Percentiles rank a stretch among this genome's conserved stretches.
phyloP scores from a whole-genome alignment of 2,888 invertebrate species.

The Conistra vaccinii region DNA sequence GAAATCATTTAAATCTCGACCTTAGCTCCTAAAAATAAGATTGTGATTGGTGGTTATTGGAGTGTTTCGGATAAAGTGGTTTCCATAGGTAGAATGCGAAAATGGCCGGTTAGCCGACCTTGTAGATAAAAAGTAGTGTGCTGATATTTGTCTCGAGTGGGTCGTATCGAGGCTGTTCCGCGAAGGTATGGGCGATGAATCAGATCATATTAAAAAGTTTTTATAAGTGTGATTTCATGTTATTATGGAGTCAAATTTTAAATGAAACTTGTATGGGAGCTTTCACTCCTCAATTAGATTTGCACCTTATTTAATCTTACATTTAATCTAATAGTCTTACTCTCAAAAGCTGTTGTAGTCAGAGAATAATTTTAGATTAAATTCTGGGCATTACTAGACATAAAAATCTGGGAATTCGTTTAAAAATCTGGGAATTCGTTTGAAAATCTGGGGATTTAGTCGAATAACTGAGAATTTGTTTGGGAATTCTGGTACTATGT shows the following conservation, averaged over 20 bases:
- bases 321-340: too few relatives aligned
- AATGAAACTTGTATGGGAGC: not conserved
- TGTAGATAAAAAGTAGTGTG: constrained; percentile 62
- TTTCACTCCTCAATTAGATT: not conserved
- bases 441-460: not conserved
- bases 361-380: not conserved
- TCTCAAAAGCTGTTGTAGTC: not conserved
- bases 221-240: constrained; percentile 4
- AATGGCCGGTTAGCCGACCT: constrained; percentile 57
- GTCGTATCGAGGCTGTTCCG: constrained; percentile 63
- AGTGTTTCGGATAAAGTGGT: constrained; percentile 14
- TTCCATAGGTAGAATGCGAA: constrained; percentile 56
- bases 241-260: not conserved
- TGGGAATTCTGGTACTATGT: too few relatives aligned
- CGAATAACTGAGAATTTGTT: not conserved
- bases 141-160: constrained; percentile 58
- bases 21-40: not conserved
- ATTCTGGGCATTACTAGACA: not conserved
- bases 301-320: too few relatives aligned
- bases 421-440: not conserved
- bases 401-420: too few relatives aligned
- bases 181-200: constrained; percentile 57
- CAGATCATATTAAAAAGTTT: constrained; percentile 33
- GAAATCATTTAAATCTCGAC: constrained; percentile 30
- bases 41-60: not conserved